Evolutionary conservation across 2,888 invertebrate genomes (phyloP).

Genomic region (Dasypolia templi): DNA sequence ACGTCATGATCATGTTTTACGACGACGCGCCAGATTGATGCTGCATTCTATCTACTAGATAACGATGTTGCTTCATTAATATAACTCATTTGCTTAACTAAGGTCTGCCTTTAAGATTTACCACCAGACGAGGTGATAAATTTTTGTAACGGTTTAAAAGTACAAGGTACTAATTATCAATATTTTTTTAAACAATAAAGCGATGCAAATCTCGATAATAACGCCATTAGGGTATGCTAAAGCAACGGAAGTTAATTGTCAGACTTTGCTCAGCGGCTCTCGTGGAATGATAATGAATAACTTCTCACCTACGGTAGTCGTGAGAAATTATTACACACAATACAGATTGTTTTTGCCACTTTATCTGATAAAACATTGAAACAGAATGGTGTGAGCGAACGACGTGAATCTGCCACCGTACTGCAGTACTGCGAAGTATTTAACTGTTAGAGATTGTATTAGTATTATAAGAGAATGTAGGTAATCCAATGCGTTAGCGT

Average conservation of each 20-base stretch:
- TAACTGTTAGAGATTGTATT: constrained; percentile 43
- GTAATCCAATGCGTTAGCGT: constrained; percentile 10
- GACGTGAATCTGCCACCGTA: constrained; percentile 47
- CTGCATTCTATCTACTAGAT: constrained; percentile 33
- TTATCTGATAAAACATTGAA: constrained; percentile 79
- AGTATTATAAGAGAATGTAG: constrained; percentile 30
- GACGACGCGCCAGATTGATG: constrained; percentile 58
- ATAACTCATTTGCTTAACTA: constrained; percentile 52
- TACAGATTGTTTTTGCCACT: constrained; percentile 74
- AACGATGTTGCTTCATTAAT: constrained; percentile 47
- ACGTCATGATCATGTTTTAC: constrained; percentile 65
- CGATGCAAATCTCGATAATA: constrained; percentile 79
- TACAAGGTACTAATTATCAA: constrained; percentile 20
- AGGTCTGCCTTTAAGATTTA: constrained; percentile 15
- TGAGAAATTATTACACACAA: constrained; percentile 81
- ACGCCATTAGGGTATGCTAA: constrained; percentile 79
- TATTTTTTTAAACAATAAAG: constrained; percentile 55
- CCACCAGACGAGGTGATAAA: neutral
- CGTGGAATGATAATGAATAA: constrained; percentile 78
- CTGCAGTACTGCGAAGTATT: constrained; percentile 29
- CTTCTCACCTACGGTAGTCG: constrained; percentile 81
- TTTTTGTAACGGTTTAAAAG: constrained; percentile 1
- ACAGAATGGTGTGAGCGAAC: constrained; percentile 73
- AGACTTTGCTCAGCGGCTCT: constrained; percentile 69
- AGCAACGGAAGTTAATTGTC: constrained; percentile 86